Evolutionary conservation across 2,888 invertebrate genomes (phyloP).

Genomic region (Mythimna pallens): DNA sequence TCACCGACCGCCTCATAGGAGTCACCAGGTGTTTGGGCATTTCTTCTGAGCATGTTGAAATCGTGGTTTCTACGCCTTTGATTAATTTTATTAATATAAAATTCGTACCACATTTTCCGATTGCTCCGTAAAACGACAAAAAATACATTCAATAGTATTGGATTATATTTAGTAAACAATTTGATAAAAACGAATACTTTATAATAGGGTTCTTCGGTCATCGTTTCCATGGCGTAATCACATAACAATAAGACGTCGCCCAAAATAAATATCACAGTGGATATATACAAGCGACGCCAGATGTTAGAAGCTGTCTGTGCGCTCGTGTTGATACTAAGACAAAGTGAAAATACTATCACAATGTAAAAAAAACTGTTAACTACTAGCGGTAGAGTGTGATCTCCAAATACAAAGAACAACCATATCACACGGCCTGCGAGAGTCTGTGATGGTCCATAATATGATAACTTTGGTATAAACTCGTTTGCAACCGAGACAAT

Average conservation of each 20-base stretch:
- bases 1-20: too few relatives aligned
- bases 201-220: too few relatives aligned
- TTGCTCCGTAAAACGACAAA: neutral
- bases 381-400: neutral
- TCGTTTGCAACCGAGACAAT: neutral
- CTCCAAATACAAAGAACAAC: neutral
- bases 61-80: neutral
- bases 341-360: neutral
- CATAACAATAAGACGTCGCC: neutral
- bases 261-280: neutral
- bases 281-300: slow-evolving; percentile 3
- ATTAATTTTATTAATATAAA: neutral
- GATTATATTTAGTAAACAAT: neutral
- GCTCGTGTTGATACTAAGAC: neutral
- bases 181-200: too few relatives aligned
- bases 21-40: neutral
- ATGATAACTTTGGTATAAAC: neutral
- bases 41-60: neutral
- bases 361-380: neutral
- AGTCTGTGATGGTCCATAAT: neutral
- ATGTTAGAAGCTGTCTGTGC: neutral
- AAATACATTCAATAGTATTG: neutral
- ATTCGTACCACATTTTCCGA: slow-evolving; percentile 1
- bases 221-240: neutral
- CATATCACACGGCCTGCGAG: neutral